Base-by-base conservation (phyloP, 2,113 vertebrate species). In the Engraulis encrasicolus region DNA sequence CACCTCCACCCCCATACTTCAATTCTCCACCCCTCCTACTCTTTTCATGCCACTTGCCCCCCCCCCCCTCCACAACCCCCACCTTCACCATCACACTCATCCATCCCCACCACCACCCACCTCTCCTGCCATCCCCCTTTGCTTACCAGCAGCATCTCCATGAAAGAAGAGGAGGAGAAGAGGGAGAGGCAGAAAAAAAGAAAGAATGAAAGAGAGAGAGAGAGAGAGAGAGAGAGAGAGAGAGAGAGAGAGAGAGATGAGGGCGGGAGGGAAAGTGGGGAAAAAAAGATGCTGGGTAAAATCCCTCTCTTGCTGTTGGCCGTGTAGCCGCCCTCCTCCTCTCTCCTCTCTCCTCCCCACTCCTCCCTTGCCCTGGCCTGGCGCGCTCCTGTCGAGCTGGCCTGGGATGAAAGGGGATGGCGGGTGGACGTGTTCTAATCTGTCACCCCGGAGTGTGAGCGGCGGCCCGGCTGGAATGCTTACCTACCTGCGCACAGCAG, bases 351-450 rank as follows among this genome's bases (percentile, higher is more conserved):
- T 1, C 6, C 17, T 1, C 1, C 17, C 52, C 52, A 54, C 52
- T 19, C 52, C 17, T 20, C 52, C 66, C 66, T 34, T 37, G 20
- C 78, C 86, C 83, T 91, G 84, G 40, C 40, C 9, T 45, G n/a
- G 93, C 95, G 89, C n/a, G 91, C 92, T 89, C 90, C 54, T 19
- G 91, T 91, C 86, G 78, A 89, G 84, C 91, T 93, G 93, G 93
- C 92, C 78, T 50, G 61, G 90, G 94, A 96, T 95, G 94, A 95
- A 96, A 96, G 93, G 85, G 85, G 85, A 85, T n/a, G 20, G 90
- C 91, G 80, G 87, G 90, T 93, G 92, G 90, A 92, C n/a, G 48
- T 91, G 79, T 91, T 92, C 93, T 93, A 92, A 93, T 93, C 90
- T 87, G 81, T 87, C 84, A 85, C 84, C 84, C 85, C 54, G 86